Percentiles rank a stretch among this genome's conserved stretches.
phyloP scores from a whole-genome alignment of 2,797 vertebrate genomes.

The Astyanax mexicanus region DNA sequence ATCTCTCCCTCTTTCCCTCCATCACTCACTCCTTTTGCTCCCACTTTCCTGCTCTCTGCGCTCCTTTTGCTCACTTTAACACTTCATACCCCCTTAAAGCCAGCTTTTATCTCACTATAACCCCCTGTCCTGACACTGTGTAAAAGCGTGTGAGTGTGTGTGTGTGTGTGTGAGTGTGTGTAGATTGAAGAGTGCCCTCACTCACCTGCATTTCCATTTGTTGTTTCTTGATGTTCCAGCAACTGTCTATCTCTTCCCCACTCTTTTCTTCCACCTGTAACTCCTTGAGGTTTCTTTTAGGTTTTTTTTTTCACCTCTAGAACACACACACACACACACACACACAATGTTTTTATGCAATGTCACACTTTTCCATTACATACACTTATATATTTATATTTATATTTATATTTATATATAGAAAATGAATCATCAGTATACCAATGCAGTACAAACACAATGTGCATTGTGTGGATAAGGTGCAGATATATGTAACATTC shows the following conservation, averaged over 20 bases:
- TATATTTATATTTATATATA: too few relatives aligned
- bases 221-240: not conserved
- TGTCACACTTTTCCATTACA: too few relatives aligned
- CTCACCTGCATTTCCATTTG: not conserved
- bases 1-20: conserved; percentile 28
- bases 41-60: conserved; percentile 9
- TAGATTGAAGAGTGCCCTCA: too few relatives aligned
- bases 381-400: too few relatives aligned
- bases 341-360: too few relatives aligned
- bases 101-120: not conserved
- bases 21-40: conserved; percentile 12
- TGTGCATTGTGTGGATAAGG: too few relatives aligned
- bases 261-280: not conserved
- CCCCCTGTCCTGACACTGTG: too few relatives aligned
- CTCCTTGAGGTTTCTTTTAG: not conserved
- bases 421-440: too few relatives aligned
- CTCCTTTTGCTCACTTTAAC: conserved; percentile 25
- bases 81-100: conserved; percentile 1
- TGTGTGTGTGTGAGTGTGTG: too few relatives aligned
- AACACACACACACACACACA: not conserved
- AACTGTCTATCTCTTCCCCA: not conserved
- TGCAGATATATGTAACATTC: too few relatives aligned
- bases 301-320: not conserved
- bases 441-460: too few relatives aligned
- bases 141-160: too few relatives aligned